phyloP scores from a whole-genome alignment of 2,113 vertebrate species.

The Oenanthe oenanthe region DNA sequence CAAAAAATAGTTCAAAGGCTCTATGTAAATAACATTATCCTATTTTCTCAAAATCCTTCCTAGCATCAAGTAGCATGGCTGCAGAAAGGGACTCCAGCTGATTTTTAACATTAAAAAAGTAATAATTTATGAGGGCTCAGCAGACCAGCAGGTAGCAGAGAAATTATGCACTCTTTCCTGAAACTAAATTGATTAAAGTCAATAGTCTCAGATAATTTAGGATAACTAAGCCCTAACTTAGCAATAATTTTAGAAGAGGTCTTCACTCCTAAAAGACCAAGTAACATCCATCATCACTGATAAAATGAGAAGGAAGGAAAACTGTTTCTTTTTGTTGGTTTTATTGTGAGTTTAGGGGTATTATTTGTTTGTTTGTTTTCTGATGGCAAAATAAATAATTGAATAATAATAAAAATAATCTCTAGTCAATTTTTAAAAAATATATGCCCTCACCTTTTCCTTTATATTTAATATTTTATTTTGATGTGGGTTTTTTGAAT shows the following conservation, averaged over 20 bases:
- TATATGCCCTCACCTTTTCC: background rate
- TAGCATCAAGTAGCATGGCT: background rate
- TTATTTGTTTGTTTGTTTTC: background rate
- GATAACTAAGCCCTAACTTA: background rate
- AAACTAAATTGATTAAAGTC: conserved; percentile 48
- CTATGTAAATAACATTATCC: conserved; percentile 57
- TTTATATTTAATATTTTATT: background rate
- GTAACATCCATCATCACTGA: background rate
- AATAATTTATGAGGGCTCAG: conserved; percentile 16
- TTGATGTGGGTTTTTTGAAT: background rate
- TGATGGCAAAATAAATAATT: background rate
- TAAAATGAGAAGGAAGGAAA: background rate
- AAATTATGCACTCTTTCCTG: background rate
- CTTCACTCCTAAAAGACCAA: background rate
- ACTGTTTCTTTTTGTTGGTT: background rate
- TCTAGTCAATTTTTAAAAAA: background rate
- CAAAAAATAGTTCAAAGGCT: conserved; percentile 55
- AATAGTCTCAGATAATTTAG: conserved; percentile 42
- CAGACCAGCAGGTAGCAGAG: conserved; percentile 10
- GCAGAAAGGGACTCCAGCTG: conserved; percentile 41
- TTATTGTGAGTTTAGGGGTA: accelerated
- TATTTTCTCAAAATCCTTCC: conserved; percentile 53
- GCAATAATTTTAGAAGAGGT: background rate
- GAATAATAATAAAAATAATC: background rate
- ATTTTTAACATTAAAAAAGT: conserved; percentile 3